Evolutionary conservation across 1,140 invertebrate species (phyloP).

Genomic region (Muscidifurax raptorellus): DNA sequence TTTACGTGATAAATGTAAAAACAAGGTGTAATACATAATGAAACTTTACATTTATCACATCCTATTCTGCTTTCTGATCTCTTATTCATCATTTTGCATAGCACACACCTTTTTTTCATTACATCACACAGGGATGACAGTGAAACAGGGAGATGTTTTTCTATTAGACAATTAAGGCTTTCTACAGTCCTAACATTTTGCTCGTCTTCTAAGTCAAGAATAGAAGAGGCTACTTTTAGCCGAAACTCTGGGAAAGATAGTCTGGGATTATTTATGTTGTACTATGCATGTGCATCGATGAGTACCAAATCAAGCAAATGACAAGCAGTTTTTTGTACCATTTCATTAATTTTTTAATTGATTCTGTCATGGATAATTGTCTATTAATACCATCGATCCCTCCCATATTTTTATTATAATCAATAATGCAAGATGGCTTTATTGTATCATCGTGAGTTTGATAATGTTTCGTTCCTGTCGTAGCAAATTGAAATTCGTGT

Average conservation of each 20-base stretch:
- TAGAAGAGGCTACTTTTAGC: background rate
- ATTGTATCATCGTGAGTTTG: too few species aligned
- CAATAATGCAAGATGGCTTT: background rate
- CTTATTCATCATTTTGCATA: conserved; percentile 3
- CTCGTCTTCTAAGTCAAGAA: background rate
- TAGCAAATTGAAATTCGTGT: background rate
- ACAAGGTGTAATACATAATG: conserved; percentile 7
- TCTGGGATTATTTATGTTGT: background rate
- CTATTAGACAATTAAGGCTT: background rate
- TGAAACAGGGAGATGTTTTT: background rate
- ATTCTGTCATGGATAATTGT: conserved; percentile 9
- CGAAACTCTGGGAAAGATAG: background rate
- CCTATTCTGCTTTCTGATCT: conserved; percentile 1
- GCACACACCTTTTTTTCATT: background rate
- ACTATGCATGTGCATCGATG: background rate
- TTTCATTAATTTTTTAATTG: conserved; percentile 14
- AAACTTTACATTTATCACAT: background rate
- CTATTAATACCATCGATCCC: background rate
- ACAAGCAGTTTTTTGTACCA: conserved; percentile 19
- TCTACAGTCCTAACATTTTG: background rate
- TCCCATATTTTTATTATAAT: conserved; percentile 23
- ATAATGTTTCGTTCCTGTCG: background rate
- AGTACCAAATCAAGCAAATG: conserved; percentile 12
- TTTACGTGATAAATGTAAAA: background rate
- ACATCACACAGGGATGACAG: background rate